Conservation (phyloP, 1,140 invertebrate genomes). For the Drosophila mayri region DNA sequence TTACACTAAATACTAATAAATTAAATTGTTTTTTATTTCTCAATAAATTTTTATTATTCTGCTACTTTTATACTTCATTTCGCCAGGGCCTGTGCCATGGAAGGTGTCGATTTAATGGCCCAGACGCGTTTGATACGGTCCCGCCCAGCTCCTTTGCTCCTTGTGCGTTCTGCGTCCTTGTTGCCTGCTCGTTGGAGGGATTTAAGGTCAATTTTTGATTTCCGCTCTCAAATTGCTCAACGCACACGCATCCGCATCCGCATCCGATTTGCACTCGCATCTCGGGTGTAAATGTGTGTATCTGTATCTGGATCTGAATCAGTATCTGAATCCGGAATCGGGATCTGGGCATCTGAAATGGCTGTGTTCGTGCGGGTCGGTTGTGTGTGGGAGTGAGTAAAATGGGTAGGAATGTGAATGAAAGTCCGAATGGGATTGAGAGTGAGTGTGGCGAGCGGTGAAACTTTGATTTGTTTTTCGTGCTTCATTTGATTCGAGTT, state of each 20-base stretch:
- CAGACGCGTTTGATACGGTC: constrained; percentile 50
- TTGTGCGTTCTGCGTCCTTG: constrained; percentile 7
- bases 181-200: constrained; percentile 28
- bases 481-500: constrained; percentile 79
- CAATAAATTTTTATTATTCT: constrained; percentile 84
- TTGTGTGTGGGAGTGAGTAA: background rate
- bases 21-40: constrained; percentile 84
- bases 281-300: constrained; percentile 36
- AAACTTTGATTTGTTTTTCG: constrained; percentile 81
- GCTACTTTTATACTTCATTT: constrained; percentile 82
- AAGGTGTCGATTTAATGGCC: constrained; percentile 81
- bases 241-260: constrained; percentile 76
- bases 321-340: constrained; percentile 9
- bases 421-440: constrained; percentile 7
- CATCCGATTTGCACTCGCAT: constrained; percentile 59
- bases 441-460: constrained; percentile 21
- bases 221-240: constrained; percentile 79
- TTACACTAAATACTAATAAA: constrained; percentile 83
- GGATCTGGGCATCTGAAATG: constrained; percentile 9
- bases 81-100: constrained; percentile 13
- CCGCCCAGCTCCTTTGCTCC: background rate
- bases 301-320: constrained; percentile 33
- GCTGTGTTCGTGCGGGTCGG: background rate
- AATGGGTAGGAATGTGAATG: constrained; percentile 6
- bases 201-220: constrained; percentile 84